Evolutionary conservation across 2,797 vertebrate species (phyloP), one percentile per base, ranked within the genome.

Genomic region (Potorous gilbertii): DNA sequence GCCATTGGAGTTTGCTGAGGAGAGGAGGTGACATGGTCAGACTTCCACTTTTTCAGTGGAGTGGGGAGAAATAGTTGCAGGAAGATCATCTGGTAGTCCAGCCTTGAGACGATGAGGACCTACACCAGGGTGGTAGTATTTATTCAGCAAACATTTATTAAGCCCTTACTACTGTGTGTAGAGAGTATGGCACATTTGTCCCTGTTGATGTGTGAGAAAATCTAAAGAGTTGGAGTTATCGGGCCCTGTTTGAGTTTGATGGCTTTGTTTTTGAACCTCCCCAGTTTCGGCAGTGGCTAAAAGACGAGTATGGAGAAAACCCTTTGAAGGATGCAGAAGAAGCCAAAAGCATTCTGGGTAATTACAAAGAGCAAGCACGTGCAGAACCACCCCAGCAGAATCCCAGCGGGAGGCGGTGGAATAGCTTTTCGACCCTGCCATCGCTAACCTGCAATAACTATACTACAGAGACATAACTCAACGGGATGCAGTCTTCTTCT

Each of bases 241-340:
- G 10, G n/a, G 16, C 14, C 5, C 94, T 31, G 0, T 56, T 0
- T 94, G 91, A 66, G 18, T 56, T 54, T 0, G 91, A 31, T 46
- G 0, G 29, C n/a, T 90, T 40, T 97, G 13, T 96, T 92, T 98
- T 97, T 40, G 28, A 3, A 92, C 96, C 59, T 57, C 97, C 94
- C 62, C 92, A 99, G 99, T 99, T 99, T 97, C 99, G 99, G 97
- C 98, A 99, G 59, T 99, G 99, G 99, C 98, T 99, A 90, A 99
- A 97, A 96, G 98, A 98, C 91, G 98, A 99, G 92, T 99, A 99
- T 50, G 99, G 99, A 46, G 99, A 99, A 96, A 99, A 98, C 98
- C 99, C 99, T 62, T 99, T 99, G 98, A 99, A 97, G 92, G 99
- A 99, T 90, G 98, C 99, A 90, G 99, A 99, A 96, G 99, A 99